Conservation (phyloP, 2,113 vertebrate genomes). For the Setophaga kirtlandii region DNA sequence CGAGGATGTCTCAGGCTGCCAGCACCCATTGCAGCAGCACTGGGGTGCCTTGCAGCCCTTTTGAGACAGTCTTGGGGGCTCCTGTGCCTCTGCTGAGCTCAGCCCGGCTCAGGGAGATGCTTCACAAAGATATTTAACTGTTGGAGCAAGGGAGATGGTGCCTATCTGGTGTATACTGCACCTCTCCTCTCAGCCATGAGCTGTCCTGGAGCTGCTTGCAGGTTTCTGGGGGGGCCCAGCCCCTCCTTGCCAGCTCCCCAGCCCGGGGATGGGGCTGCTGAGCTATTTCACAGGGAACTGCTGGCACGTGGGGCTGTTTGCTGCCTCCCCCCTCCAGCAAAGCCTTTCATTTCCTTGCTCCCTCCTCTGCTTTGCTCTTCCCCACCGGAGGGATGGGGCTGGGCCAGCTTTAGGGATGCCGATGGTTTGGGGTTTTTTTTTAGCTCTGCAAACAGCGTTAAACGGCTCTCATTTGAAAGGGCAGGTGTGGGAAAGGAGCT, state of each 20-base stretch:
- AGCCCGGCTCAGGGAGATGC: not conserved
- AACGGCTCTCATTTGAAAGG: not conserved
- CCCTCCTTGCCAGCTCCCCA: not conserved
- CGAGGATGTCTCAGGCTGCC: rapidly evolving
- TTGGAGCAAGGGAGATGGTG: not conserved
- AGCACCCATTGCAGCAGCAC: not conserved
- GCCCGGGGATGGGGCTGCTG: not conserved
- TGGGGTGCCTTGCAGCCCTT: not conserved
- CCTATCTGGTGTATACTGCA: not conserved
- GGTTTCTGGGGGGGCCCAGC: not conserved
- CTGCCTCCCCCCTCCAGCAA: not conserved
- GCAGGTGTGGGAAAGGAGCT: not conserved
- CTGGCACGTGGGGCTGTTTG: slow-evolving; percentile 50
- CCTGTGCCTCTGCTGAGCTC: not conserved
- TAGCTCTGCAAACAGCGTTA: not conserved
- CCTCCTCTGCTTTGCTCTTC: not conserved
- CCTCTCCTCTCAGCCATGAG: not conserved
- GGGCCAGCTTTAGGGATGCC: not conserved
- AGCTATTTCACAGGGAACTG: slow-evolving; percentile 53
- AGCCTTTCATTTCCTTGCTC: not conserved
- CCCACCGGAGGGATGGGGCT: not conserved
- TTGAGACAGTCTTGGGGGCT: not conserved
- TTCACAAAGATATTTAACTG: not conserved
- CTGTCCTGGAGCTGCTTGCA: not conserved
- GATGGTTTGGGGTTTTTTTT: not conserved